Base-by-base conservation (phyloP, 2,113 vertebrate genomes). In the Planiliza haematocheilus region DNA sequence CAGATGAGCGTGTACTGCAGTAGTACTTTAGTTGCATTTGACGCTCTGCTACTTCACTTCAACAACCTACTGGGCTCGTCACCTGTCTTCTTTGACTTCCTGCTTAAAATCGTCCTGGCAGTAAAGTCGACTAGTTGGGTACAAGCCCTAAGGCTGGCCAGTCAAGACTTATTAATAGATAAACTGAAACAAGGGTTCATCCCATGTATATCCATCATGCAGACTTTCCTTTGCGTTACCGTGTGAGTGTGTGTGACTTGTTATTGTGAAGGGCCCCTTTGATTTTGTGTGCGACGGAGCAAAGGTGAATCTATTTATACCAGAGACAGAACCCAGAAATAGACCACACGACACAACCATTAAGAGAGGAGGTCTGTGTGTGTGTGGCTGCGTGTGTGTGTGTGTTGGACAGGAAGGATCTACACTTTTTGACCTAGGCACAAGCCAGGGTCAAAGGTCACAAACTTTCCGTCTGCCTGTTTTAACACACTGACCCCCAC, bases 271-370 rank as follows among this genome's bases (percentile, higher is more conserved):
- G 39, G 49, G 67, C 34, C 37, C 20, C 46, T 68, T 61, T 67
- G 59, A 79, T 80, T 70, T 55, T 70, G 16, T 2, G 1, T 24
- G 56, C 61, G 36, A 52, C 39, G 17, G 77, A 77, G 16, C 86
- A 91, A 86, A 89, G 87, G 82, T 89, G 75, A 77, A 79, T 84
- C 87, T 91, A 89, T 91, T 91, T 89, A 87, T 89, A 85, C 24
- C 79, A 60, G 20, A 82, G 81, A 87, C 81, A 86, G 34, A 87
- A 73, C 61, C 80, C 76, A 88, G 78, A 71, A 88, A 83, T 79
- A 87, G 80, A 82, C 70, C 66, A 70, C 67, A 81, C 39, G 2
- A 63, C 73, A 77, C 60, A 77, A 30, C 65, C 83, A 85, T 80
- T 89, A 78, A 63, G 20, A 52, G 34, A n/a, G n/a, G 12, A 16